Evolutionary conservation across 2,888 invertebrate species (phyloP).

Genomic region (Hesperia comma): DNA sequence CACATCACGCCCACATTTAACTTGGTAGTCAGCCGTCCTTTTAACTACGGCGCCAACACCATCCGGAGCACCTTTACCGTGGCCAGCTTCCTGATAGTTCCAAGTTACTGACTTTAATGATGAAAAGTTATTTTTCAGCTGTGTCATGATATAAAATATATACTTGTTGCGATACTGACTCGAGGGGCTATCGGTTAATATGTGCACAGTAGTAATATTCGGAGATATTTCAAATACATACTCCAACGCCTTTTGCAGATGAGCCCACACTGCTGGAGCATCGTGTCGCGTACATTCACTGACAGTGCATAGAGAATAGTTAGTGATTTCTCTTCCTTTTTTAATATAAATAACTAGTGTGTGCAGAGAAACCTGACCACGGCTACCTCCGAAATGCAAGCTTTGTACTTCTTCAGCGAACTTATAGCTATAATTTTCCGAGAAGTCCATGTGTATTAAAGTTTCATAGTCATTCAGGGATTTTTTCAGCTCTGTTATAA

Average conservation of each 20-base stretch:
- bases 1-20: conserved; percentile 9
- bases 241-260: neutral
- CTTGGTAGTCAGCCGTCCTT: conserved; percentile 2
- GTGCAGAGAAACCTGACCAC: neutral
- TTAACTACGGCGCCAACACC: conserved; percentile 10
- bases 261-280: neutral
- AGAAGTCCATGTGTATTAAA: neutral
- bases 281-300: neutral
- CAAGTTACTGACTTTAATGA: neutral
- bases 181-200: neutral
- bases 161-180: conserved; percentile 12
- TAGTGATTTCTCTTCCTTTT: neutral
- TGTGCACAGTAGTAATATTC: neutral
- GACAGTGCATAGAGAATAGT: neutral
- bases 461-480: neutral
- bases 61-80: conserved; percentile 23
- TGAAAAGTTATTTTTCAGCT: conserved; percentile 11
- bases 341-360: neutral
- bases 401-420: neutral
- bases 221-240: neutral
- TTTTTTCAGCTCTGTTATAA: neutral
- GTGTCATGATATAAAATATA: conserved; percentile 14
- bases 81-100: conserved; percentile 2
- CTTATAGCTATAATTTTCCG: neutral
- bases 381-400: neutral